Evolutionary conservation across 2,888 invertebrate species (phyloP).

Genomic region (Eristalis pertinax): DNA sequence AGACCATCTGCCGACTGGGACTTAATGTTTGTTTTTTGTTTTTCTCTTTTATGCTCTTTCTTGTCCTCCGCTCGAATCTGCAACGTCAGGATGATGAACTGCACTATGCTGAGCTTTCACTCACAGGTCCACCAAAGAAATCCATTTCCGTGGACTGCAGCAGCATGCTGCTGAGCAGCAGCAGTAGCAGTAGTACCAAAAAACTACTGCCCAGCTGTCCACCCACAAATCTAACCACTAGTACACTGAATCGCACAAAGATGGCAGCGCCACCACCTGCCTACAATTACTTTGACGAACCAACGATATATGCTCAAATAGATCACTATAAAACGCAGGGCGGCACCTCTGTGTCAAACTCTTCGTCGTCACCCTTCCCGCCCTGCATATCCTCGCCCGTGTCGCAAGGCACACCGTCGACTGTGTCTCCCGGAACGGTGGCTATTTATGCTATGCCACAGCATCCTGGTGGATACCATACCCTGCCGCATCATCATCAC

Average conservation of each 20-base stretch:
- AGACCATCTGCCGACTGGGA: constrained; percentile 3
- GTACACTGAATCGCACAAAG: constrained; percentile 79
- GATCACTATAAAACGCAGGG: constrained; percentile 84
- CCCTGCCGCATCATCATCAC: constrained; percentile 80
- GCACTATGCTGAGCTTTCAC: constrained; percentile 80
- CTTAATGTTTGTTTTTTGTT: background rate
- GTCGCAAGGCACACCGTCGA: constrained; percentile 80
- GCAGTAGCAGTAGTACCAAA: constrained; percentile 76
- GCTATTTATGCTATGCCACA: constrained; percentile 80
- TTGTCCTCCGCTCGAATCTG: background rate
- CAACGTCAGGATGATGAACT: constrained; percentile 79
- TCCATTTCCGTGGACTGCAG: constrained; percentile 75
- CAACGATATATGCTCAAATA: constrained; percentile 89
- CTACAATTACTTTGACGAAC: constrained; percentile 84
- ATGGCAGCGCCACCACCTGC: constrained; percentile 77
- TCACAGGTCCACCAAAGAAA: constrained; percentile 76
- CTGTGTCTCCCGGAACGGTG: constrained; percentile 80
- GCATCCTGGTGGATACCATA: constrained; percentile 80
- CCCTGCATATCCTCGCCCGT: constrained; percentile 81
- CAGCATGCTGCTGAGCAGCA: constrained; percentile 74
- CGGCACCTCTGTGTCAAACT: constrained; percentile 74
- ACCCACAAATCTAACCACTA: constrained; percentile 74
- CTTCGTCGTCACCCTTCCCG: constrained; percentile 80
- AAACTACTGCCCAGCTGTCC: constrained; percentile 79
- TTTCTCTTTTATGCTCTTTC: background rate